Conservation (phyloP, 2,888 invertebrate genomes). For the Octodonta nipae region DNA sequence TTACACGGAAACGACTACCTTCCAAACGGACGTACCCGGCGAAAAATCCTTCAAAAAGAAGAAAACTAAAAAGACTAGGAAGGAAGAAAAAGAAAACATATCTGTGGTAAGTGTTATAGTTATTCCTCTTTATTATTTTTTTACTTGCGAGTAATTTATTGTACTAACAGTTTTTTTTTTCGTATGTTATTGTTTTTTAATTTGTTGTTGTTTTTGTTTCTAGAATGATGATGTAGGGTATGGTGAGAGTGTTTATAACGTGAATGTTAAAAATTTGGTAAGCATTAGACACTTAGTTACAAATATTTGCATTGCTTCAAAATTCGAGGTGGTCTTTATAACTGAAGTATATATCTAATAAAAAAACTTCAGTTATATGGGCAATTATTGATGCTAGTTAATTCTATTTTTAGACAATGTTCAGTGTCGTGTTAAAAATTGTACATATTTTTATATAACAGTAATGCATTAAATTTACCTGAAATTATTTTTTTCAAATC, state of each 20-base stretch:
- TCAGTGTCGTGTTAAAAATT: no score
- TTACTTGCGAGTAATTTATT: slow-evolving; percentile 7
- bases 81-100: slow-evolving; percentile 53
- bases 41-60: slow-evolving; percentile 38
- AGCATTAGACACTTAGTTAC: slow-evolving; percentile 36
- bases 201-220: slow-evolving; percentile 14
- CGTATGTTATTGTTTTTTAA: slow-evolving; percentile 4
- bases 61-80: slow-evolving; percentile 50
- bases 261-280: slow-evolving; percentile 52
- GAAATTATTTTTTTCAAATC: no score
- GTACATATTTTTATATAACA: no score
- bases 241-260: slow-evolving; percentile 40
- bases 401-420: no score
- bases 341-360: no score
- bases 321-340: no score
- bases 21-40: slow-evolving; percentile 22
- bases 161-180: slow-evolving; percentile 7
- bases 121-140: slow-evolving; percentile 9
- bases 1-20: slow-evolving; percentile 31
- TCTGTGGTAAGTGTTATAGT: slow-evolving; percentile 45
- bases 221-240: slow-evolving; percentile 33
- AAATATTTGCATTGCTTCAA: slow-evolving; percentile 3
- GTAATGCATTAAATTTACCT: no score
- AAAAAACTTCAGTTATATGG: no score
- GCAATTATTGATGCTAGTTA: no score